Evolutionary conservation across 2,113 vertebrate genomes (phyloP).

Genomic region (Pterocles gutturalis): DNA sequence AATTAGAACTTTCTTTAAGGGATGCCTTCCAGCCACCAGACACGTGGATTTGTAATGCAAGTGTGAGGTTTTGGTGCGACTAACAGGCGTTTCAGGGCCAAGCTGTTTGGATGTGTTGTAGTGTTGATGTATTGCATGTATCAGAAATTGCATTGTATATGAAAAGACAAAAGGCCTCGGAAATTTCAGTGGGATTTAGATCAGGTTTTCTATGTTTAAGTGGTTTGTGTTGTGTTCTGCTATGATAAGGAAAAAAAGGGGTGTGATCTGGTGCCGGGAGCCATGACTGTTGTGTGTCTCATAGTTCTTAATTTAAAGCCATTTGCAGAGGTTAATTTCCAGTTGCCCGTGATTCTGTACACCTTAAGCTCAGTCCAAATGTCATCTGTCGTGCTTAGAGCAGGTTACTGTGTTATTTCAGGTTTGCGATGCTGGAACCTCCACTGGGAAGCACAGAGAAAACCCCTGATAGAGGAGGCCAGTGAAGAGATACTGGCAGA

Average conservation of each 20-base stretch:
- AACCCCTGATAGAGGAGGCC: neutral
- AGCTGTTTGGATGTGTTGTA: neutral
- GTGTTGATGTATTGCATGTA: neutral
- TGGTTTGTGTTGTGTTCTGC: neutral
- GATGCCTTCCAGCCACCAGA: neutral
- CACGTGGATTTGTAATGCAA: neutral
- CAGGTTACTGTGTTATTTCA: neutral
- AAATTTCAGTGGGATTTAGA: neutral
- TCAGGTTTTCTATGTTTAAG: neutral
- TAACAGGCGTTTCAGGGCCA: neutral
- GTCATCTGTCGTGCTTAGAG: neutral
- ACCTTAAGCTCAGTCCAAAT: neutral
- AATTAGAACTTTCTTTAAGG: neutral
- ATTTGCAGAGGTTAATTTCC: constrained; percentile 14
- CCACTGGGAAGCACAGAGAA: neutral
- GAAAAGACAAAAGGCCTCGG: neutral
- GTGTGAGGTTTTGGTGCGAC: neutral
- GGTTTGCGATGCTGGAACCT: neutral
- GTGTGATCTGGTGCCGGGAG: neutral
- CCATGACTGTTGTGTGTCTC: neutral
- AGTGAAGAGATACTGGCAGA: neutral
- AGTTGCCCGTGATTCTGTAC: neutral
- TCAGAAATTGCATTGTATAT: neutral
- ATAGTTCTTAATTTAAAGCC: neutral
- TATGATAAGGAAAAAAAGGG: neutral